Conservation (phyloP, 2,888 invertebrate genomes). For the Hypolimnas misippus region DNA sequence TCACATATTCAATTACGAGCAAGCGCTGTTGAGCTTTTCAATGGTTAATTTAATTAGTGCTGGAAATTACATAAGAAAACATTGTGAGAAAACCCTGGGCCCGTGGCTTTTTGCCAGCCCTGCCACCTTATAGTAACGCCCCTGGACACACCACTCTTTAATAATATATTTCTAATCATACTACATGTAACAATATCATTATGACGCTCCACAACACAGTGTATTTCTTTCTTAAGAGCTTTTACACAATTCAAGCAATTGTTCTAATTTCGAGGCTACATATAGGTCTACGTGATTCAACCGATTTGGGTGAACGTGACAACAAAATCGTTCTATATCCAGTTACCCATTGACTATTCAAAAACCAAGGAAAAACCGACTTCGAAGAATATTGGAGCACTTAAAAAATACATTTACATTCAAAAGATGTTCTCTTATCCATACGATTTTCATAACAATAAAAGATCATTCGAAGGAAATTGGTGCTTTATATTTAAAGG, state of each 20-base stretch:
- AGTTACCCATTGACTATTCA: constrained; percentile 2
- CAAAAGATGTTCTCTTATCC: constrained; percentile 11
- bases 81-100: too few relatives aligned
- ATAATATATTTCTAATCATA: too few relatives aligned
- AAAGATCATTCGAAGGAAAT: not conserved
- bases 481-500: not conserved
- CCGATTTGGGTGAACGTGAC: not conserved
- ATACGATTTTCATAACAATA: constrained; percentile 18
- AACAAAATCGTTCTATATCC: not conserved
- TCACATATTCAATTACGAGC: too few relatives aligned
- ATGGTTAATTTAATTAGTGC: too few relatives aligned
- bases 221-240: not conserved
- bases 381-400: constrained; percentile 7
- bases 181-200: too few relatives aligned
- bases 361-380: constrained; percentile 1
- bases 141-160: too few relatives aligned
- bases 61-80: too few relatives aligned
- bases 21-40: too few relatives aligned
- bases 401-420: constrained; percentile 16
- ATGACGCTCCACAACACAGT: too few relatives aligned
- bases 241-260: not conserved
- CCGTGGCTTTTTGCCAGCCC: too few relatives aligned
- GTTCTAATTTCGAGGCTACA: not conserved
- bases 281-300: not conserved
- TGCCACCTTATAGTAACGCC: too few relatives aligned